phyloP scores from a whole-genome alignment of 2,888 invertebrate species.

The Poecilus cupreus region DNA sequence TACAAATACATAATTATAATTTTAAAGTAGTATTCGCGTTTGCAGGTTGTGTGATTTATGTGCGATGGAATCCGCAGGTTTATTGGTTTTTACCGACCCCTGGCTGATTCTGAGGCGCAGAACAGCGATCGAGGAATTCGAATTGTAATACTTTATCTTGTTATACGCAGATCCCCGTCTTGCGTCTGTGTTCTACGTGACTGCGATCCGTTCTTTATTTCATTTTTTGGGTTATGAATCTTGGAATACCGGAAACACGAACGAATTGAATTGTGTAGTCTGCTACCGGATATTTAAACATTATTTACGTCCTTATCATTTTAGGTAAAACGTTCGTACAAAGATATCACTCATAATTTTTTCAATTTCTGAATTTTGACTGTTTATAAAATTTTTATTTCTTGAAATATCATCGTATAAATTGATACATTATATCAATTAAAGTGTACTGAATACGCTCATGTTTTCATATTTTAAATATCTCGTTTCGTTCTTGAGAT shows the following conservation, averaged over 20 bases:
- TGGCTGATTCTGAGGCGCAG: not conserved
- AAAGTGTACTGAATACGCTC: no score
- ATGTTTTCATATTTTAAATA: no score
- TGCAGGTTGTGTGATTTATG: not conserved
- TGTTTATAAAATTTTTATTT: no score
- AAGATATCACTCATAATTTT: no score
- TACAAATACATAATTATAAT: not conserved
- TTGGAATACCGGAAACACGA: not conserved
- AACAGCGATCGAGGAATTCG: not conserved
- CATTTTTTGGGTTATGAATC: not conserved
- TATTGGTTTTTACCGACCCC: slow-evolving; percentile 6
- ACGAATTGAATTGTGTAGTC: no score
- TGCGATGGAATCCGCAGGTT: not conserved
- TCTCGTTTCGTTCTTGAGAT: no score
- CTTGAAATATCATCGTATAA: no score
- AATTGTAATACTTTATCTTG: slow-evolving; percentile 33
- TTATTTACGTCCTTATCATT: no score
- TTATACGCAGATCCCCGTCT: not conserved
- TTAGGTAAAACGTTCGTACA: no score
- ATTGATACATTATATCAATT: no score
- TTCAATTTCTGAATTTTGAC: no score
- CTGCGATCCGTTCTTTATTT: not conserved
- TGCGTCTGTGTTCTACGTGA: not conserved
- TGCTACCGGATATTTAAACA: no score
- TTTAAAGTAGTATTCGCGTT: not conserved